Conservation (phyloP, 1,140 invertebrate species). For the Pinna nobilis region DNA sequence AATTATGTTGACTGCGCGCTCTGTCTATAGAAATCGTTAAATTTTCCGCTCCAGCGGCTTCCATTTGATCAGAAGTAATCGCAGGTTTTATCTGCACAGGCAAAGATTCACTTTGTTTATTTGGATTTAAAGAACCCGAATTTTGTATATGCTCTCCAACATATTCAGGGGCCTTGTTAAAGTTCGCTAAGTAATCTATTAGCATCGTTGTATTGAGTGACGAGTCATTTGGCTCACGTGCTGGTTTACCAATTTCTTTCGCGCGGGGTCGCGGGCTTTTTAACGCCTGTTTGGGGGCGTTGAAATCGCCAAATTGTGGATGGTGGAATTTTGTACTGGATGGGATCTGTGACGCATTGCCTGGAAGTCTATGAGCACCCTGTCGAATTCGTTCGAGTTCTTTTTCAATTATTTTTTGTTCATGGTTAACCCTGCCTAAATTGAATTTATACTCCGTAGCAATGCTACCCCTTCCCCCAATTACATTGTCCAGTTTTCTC, state of each 20-base stretch:
- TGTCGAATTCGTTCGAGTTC: conserved; percentile 38
- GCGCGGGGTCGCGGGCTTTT: background rate
- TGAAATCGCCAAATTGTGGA: conserved; percentile 2
- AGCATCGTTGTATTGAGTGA: conserved; percentile 31
- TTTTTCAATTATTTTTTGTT: conserved; percentile 31
- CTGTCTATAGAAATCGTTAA: conserved; percentile 1
- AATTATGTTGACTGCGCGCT: conserved; percentile 7
- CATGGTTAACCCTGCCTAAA: conserved; percentile 28
- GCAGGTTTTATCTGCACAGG: conserved; percentile 18
- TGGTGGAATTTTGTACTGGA: conserved; percentile 31
- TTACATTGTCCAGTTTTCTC: conserved; percentile 26
- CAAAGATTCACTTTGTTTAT: conserved; percentile 4
- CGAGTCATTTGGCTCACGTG: conserved; percentile 6
- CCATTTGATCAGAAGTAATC: conserved; percentile 15
- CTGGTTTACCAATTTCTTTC: conserved; percentile 10
- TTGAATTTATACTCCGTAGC: conserved; percentile 35
- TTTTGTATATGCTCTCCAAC: conserved; percentile 20
- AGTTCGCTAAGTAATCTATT: conserved; percentile 34
- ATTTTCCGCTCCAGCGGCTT: conserved; percentile 13
- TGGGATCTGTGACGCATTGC: conserved; percentile 3
- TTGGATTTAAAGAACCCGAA: conserved; percentile 18
- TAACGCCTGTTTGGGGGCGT: background rate
- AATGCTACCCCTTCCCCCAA: conserved; percentile 25
- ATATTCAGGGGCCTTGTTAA: conserved; percentile 20
- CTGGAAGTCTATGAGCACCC: conserved; percentile 28